These are phyloP conservation scores for Tubulanus polymorphus DNA, from an alignment of 2,888 invertebrate genomes.

Conservation along the genomic window DNA sequence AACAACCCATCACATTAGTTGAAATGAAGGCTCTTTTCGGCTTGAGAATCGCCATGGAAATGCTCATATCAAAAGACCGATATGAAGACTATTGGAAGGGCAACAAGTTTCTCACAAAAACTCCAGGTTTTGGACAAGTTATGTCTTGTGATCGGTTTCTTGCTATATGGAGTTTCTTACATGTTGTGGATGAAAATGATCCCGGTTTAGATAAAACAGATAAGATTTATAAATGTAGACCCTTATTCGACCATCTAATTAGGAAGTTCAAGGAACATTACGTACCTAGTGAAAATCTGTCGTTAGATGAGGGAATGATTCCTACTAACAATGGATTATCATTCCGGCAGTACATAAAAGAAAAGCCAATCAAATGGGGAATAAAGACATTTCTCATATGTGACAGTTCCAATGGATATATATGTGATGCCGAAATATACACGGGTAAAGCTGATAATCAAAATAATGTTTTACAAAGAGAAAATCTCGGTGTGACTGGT, in stretches of 20 bases:
- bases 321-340: constrained; percentile 7
- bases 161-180: constrained; percentile 14
- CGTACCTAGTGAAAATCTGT: background rate
- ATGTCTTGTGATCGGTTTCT: constrained; percentile 11
- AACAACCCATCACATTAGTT: constrained; percentile 13
- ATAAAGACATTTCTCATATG: constrained; percentile 14
- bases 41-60: constrained; percentile 11
- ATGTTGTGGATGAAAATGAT: constrained; percentile 14
- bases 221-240: constrained; percentile 13
- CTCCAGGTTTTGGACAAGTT: constrained; percentile 12
- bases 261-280: constrained; percentile 5
- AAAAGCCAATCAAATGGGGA: constrained; percentile 13
- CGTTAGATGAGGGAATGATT: constrained; percentile 5
- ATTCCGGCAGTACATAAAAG: constrained; percentile 17
- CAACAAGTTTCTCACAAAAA: constrained; percentile 2
- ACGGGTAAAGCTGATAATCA: constrained; percentile 1
- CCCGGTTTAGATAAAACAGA: constrained; percentile 13
- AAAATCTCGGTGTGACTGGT: constrained; percentile 10
- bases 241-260: constrained; percentile 1
- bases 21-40: constrained; percentile 13
- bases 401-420: constrained; percentile 12
- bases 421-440: constrained; percentile 5
- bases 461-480: background rate
- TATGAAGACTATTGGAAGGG: constrained; percentile 12
- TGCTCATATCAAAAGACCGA: constrained; percentile 12